Evolutionary conservation across 2,113 vertebrate species (phyloP), one percentile per base, ranked within the genome.

Genomic region (Microcebus griseorufus): DNA sequence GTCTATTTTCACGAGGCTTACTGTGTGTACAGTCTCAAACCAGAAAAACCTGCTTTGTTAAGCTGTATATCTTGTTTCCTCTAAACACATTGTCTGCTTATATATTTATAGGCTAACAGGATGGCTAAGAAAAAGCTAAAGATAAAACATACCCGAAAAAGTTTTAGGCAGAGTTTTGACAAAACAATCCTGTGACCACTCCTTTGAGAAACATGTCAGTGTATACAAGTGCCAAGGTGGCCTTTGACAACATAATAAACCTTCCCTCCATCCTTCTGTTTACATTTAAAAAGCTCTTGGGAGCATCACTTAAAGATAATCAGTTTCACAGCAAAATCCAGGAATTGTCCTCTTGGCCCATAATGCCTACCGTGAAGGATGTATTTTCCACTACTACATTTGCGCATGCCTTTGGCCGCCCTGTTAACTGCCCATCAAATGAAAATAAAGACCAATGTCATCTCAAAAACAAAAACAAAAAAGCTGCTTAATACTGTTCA

Each of bases 401-500:
- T 65, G 51, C 80, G 34, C 64, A 69, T 12, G 32, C 39, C 85
- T n/a, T 90, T 72, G 65, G 60, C 32, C 58, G 60, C 8, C 39
- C 48, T 65, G 25, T 25, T 85, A 51, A 48, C 51, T 67, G 25
- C 51, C 42, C 13, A 14, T 23, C 37, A 67, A 62, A 89, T 69
- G 70, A 79, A 94, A 93, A 64, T 10, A 27, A 95, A 90, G 55
- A 34, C 39, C 60, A 88, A 70, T 13, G 27, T 4, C 22, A 69
- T 58, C 53, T 32, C 39, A 62, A 25, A 73, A 58, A 23, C 69
- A 92, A 76, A 85, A 65, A 60, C 25, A 69, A 86, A 85, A 81
- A 81, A 58, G 48, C 32, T 73, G 64, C 42, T 96, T 97, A 96
- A 97, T 96, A 92, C 80, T 97, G 92, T 55, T 94, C 72, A 62